Base-by-base conservation (phyloP, 2,888 invertebrate genomes). In the Lithophane leautieri region DNA sequence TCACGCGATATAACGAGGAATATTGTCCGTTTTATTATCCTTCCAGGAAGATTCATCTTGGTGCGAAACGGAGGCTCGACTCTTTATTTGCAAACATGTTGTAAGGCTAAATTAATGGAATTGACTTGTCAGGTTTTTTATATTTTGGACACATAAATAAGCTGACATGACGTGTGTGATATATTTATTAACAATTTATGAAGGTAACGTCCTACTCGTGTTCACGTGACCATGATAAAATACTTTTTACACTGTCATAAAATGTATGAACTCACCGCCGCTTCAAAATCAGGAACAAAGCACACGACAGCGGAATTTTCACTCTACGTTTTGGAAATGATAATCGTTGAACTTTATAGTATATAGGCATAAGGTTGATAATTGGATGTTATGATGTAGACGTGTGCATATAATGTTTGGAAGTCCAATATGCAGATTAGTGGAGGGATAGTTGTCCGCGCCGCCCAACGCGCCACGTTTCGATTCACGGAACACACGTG, bases 21-120 rank as follows among this genome's bases (percentile, higher is more conserved):
- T 92, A 94, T 94, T 91, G 91, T 93, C 66, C 73, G 88, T 88
- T 91, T 93, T 94, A 94, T 93, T 92, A 88, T 91, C 85, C 88
- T 94, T 93, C 94, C 88, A 87, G 87, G 93, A 94, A 94, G 86
- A 86, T 86, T 84, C 78, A 84, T 89, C 86, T 86, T 81, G 82
- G 84, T 87, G 89, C 89, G 85, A 91, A 91, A 90, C 87, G 91
- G 88, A 91, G 92, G 91, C 91, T 92, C 88, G 93, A 90, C 89
- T 93, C 93, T 95, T 93, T 95, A 95, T 95, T 95, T 95, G 95
- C 95, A 94, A 95, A 95, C 93, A 94, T 94, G 94, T 90, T 93
- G 90, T 93, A 88, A 86, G 82, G 75, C 85, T 87, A 90, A 91
- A 91, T 91, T 90, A 90, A 84, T 81, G 63, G 87, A 88, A 84